Evolutionary conservation across 2,113 vertebrate genomes (phyloP), one percentile per base, ranked within the genome.

Genomic region (Mola mola): DNA sequence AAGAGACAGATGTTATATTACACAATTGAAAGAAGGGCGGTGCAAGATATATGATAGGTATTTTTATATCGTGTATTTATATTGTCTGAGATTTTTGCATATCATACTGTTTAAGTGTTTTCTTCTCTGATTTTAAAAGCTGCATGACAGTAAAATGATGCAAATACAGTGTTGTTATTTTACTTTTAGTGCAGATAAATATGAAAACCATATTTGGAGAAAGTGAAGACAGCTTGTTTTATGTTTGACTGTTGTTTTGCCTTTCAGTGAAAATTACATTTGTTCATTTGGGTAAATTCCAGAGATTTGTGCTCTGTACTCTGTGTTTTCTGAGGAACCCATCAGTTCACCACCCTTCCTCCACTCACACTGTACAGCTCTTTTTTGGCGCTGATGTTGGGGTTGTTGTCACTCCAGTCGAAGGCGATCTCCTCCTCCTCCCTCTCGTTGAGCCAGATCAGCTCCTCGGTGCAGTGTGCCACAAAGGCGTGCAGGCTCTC

Each of bases 381-480:
- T 77, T 68, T 95, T 89, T 99, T 99, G 81, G 93, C 88, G 25
- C 89, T 87, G 50, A 96, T 93, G 83, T 92, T 94, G 25, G 92
- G 79, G 89, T 98, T 99, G 80, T 62, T 91, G 81, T 98, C 94
- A 13, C 97, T 97, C 97, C 97, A 99, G 89, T 99, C 97, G 5
- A 90, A 99, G 42, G 97, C 95, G 47, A 99, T 91, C 36, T 99
- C 98, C 81, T 99, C 96, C 84, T 99, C 97, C 86, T 99, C 97
- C 73, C 94, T 93, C 90, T 98, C 96, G 15, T 99, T 99, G 73
- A 99, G 92, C 98, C 98, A 99, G 68, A 99, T 98, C 69, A 99
- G 92, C 84, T 99, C 95, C 13, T 95, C 90, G 0, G 97, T 99
- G 83, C 96, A 96, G 51, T 86, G 91, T 4, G 93, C 94, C 84